phyloP scores from a whole-genome alignment of 2,797 vertebrate species.

The Scyliorhinus canicula region DNA sequence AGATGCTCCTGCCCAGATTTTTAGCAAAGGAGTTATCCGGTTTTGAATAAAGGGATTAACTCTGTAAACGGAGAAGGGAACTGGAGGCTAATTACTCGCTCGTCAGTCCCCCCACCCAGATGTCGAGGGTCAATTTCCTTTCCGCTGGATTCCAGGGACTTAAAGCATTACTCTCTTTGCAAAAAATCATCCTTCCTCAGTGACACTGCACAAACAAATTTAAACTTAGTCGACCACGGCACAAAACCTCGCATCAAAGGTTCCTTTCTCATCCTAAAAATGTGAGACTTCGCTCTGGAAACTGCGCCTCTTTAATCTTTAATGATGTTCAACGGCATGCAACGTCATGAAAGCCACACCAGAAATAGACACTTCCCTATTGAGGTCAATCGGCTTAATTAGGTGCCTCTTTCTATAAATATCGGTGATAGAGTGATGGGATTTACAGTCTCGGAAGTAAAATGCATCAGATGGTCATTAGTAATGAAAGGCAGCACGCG shows the following conservation, averaged over 20 bases:
- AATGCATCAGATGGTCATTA: neutral
- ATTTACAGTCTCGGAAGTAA: neutral
- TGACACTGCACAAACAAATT: neutral
- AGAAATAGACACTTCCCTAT: neutral
- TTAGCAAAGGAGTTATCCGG: neutral
- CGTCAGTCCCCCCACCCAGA: too few relatives aligned
- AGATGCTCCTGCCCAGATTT: neutral
- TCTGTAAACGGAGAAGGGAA: neutral
- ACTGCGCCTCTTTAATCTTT: neutral
- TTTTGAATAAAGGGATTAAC: neutral
- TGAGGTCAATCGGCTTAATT: constrained; percentile 31
- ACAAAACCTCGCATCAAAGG: neutral
- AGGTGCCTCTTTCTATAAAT: constrained; percentile 3
- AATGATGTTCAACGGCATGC: neutral
- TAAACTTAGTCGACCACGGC: neutral
- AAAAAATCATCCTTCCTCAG: neutral
- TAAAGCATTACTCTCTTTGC: neutral
- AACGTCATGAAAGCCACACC: neutral
- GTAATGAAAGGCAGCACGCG: neutral
- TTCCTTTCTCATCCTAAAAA: neutral
- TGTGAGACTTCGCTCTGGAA: neutral
- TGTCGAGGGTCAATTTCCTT: neutral
- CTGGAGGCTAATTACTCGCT: neutral
- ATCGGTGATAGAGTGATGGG: neutral
- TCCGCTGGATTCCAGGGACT: neutral